Percentiles rank a stretch among this genome's conserved stretches.
These are phyloP conservation scores for Chrysocyon brachyurus DNA, from an alignment of 2,797 vertebrate genomes.

Conservation along the genomic window DNA sequence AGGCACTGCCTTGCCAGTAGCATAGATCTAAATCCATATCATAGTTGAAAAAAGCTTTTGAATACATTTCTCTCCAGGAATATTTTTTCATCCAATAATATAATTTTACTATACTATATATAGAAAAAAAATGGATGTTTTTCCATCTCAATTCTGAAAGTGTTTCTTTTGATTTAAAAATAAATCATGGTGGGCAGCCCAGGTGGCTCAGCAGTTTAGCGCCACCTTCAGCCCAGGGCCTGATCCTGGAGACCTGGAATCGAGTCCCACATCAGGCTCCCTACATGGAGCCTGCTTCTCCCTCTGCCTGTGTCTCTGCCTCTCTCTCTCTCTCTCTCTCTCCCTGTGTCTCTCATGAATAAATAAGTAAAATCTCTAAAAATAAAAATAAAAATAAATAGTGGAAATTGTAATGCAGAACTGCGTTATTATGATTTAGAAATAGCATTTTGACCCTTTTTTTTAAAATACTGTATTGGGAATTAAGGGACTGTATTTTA, in stretches of 20 bases:
- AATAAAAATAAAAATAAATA: not conserved
- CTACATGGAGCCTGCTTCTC: no score
- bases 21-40: constrained; percentile 17
- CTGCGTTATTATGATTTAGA: constrained; percentile 50
- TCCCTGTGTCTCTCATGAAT: no score
- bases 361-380: no score
- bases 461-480: not conserved
- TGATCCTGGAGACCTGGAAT: no score
- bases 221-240: no score
- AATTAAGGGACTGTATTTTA: constrained; percentile 26
- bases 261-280: no score
- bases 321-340: no score
- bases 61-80: constrained; percentile 50
- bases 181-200: not conserved
- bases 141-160: constrained; percentile 37
- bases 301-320: no score
- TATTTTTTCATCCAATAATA: not conserved
- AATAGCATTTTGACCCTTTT: not conserved
- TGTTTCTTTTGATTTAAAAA: constrained; percentile 43
- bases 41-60: constrained; percentile 41
- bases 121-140: not conserved
- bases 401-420: constrained; percentile 1
- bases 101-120: not conserved
- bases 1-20: not conserved
- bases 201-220: no score